Evolutionary conservation across 2,113 vertebrate species (phyloP).

Genomic region (Seriola aureovittata): DNA sequence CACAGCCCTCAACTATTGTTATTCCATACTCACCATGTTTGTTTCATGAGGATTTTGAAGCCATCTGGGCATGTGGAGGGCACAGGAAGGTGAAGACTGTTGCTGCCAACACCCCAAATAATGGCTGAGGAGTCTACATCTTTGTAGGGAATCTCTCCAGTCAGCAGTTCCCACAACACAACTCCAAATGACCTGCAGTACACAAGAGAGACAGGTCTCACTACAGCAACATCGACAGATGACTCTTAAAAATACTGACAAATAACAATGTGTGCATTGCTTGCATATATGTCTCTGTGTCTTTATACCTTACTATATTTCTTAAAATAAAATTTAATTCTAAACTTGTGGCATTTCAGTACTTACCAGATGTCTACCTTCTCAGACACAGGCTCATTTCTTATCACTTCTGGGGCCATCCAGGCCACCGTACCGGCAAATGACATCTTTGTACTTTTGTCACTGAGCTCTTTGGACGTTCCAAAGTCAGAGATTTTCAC

Average conservation of each 20-base stretch:
- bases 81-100: conserved; percentile 97
- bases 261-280: background rate
- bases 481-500: conserved; percentile 99
- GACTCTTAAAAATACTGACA: background rate
- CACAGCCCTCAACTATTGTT: background rate
- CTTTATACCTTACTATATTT: background rate
- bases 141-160: conserved; percentile 98
- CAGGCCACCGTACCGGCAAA: conserved; percentile 98
- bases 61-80: conserved; percentile 98
- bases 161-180: conserved; percentile 97
- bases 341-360: background rate
- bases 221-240: background rate
- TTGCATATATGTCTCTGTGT: background rate
- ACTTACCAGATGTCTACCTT: conserved; percentile 99
- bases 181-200: conserved; percentile 94
- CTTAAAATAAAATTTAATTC: background rate
- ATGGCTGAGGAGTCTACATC: conserved; percentile 99
- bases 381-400: conserved; percentile 97
- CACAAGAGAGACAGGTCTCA: background rate
- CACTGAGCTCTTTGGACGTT: conserved; percentile 98
- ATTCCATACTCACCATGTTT: conserved; percentile 91
- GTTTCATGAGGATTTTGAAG: conserved; percentile 99
- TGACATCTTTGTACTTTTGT: conserved; percentile 99
- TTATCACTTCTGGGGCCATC: conserved; percentile 99
- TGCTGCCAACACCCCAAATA: conserved; percentile 99